Evolutionary conservation across 2,888 invertebrate genomes (phyloP).

Genomic region (Amiota minor): DNA sequence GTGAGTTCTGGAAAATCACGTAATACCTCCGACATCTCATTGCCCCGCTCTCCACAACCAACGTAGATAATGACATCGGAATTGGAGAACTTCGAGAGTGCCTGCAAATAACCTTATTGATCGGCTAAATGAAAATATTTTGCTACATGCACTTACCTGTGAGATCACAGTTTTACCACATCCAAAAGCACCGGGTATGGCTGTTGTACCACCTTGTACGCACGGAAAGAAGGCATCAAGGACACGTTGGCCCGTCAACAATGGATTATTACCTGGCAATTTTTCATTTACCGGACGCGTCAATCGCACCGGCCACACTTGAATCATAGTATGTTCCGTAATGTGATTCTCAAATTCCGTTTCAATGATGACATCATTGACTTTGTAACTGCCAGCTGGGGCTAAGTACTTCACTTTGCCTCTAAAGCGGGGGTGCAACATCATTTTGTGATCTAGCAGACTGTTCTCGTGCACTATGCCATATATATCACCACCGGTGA

Average conservation of each 20-base stretch:
- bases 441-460: slow-evolving; percentile 94
- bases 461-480: slow-evolving; percentile 96
- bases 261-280: slow-evolving; percentile 96
- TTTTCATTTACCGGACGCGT: slow-evolving; percentile 96
- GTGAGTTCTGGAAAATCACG: slow-evolving; percentile 97
- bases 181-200: slow-evolving; percentile 98
- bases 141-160: slow-evolving; percentile 75
- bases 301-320: slow-evolving; percentile 98
- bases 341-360: slow-evolving; percentile 97
- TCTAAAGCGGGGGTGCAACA: slow-evolving; percentile 92
- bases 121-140: neutral
- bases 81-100: slow-evolving; percentile 98
- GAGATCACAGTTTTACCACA: slow-evolving; percentile 85
- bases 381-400: slow-evolving; percentile 91
- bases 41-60: slow-evolving; percentile 98
- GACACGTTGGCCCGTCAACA: slow-evolving; percentile 97
- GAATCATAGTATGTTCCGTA: slow-evolving; percentile 92
- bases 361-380: slow-evolving; percentile 93
- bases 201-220: slow-evolving; percentile 97
- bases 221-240: slow-evolving; percentile 98
- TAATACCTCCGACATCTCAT: slow-evolving; percentile 99
- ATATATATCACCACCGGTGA: slow-evolving; percentile 97
- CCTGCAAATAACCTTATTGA: slow-evolving; percentile 68
- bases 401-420: slow-evolving; percentile 97
- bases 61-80: slow-evolving; percentile 99